Evolutionary conservation across 2,113 vertebrate genomes (phyloP).

Genomic region (Riparia riparia): DNA sequence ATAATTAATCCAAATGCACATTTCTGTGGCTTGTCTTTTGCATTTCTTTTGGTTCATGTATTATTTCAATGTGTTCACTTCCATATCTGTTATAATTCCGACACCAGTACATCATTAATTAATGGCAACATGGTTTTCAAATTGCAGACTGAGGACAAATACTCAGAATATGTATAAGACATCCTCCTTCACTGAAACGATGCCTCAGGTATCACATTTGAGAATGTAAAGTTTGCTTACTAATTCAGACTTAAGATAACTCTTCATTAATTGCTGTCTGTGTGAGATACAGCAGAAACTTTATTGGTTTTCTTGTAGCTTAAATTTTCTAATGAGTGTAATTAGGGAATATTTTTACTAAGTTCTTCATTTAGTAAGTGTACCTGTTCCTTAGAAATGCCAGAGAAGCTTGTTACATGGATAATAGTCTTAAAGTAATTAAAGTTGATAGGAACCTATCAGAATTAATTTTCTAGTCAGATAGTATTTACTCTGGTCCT

Average conservation of each 20-base stretch:
- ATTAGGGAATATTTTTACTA: slow-evolving; percentile 23
- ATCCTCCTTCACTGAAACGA: background rate
- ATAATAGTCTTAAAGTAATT: slow-evolving; percentile 44
- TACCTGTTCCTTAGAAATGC: background rate
- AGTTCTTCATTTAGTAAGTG: slow-evolving; percentile 26
- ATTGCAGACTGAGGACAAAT: background rate
- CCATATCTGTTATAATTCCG: background rate
- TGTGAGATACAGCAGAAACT: background rate
- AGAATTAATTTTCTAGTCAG: background rate
- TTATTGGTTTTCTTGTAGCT: slow-evolving; percentile 26
- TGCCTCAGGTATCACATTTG: background rate
- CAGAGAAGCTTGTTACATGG: background rate
- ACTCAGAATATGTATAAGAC: background rate
- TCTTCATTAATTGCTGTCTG: slow-evolving; percentile 25
- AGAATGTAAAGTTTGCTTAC: background rate
- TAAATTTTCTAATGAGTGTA: slow-evolving; percentile 14
- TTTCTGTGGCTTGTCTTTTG: background rate
- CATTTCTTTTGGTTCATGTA: background rate
- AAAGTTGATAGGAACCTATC: slow-evolving; percentile 13
- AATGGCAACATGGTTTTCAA: slow-evolving; percentile 5
- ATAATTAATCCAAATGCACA: background rate
- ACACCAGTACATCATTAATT: background rate
- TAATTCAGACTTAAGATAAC: slow-evolving; percentile 34
- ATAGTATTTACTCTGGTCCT: slow-evolving; percentile 17
- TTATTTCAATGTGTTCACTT: background rate